Percentiles rank a stretch among this genome's conserved stretches.
phyloP scores from a whole-genome alignment of 2,888 invertebrate genomes.

The Mystacides longicornis region DNA sequence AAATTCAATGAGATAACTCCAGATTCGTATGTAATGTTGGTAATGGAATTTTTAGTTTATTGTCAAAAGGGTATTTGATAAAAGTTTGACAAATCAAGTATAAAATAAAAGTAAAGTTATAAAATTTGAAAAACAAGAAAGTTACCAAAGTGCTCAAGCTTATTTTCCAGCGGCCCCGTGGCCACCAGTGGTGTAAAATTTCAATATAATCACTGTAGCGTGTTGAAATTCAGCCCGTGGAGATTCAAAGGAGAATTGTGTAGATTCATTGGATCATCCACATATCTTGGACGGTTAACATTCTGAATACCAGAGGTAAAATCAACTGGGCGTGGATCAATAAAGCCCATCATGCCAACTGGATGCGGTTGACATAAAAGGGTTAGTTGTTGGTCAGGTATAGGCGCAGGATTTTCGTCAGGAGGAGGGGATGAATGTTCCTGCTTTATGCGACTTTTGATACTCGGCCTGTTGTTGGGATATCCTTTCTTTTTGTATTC shows the following conservation, averaged over 20 bases:
- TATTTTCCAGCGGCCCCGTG: too few species aligned
- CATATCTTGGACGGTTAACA: conserved; percentile 43
- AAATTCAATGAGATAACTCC: too few species aligned
- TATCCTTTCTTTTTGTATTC: conserved; percentile 81
- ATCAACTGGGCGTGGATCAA: conserved; percentile 65
- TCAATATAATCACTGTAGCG: conserved; percentile 48
- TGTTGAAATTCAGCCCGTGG: conserved; percentile 69
- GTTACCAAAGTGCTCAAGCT: too few species aligned
- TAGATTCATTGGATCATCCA: conserved; percentile 39
- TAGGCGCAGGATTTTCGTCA: conserved; percentile 34
- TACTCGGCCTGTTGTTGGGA: conserved; percentile 70
- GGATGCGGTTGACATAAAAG: conserved; percentile 58
- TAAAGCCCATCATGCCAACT: conserved; percentile 60
- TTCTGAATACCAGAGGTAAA: conserved; percentile 54
- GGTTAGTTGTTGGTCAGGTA: conserved; percentile 42
- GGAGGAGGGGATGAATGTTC: conserved; percentile 57
- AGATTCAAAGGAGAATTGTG: conserved; percentile 60
- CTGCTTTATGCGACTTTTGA: conserved; percentile 67
- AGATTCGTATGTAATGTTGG: too few species aligned
- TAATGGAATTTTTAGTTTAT: too few species aligned
- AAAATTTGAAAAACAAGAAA: too few species aligned
- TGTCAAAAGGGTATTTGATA: too few species aligned
- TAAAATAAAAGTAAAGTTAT: too few species aligned
- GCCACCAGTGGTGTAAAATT: too few species aligned
- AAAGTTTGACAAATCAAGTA: too few species aligned